phyloP scores from a whole-genome alignment of 2,888 invertebrate species.

The Lysandra coridon region DNA sequence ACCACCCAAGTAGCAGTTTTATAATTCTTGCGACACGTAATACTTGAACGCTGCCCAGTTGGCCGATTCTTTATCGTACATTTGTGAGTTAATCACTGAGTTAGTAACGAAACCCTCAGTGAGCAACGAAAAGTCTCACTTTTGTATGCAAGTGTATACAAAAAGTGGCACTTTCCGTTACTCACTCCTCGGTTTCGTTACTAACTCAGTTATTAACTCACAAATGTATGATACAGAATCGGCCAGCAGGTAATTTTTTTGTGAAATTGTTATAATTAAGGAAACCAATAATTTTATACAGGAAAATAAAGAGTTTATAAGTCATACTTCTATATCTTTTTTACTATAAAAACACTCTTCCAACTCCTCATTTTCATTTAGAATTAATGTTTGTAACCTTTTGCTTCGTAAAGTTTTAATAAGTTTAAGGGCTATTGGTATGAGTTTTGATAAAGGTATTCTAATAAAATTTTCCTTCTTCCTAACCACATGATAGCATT shows the following conservation, averaged over 20 bases:
- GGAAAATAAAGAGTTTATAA: background rate
- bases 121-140: no score
- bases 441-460: constrained; percentile 50
- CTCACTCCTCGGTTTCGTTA: no score
- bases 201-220: no score
- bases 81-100: no score
- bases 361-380: constrained; percentile 53
- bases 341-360: constrained; percentile 45
- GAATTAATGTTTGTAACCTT: constrained; percentile 53
- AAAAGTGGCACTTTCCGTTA: no score
- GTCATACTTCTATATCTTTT: constrained; percentile 28
- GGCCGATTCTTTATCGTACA: no score
- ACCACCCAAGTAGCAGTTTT: background rate
- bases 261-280: background rate
- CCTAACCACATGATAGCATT: constrained; percentile 42
- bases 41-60: background rate
- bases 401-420: constrained; percentile 45
- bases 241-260: background rate
- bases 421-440: constrained; percentile 48
- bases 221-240: no score
- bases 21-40: background rate
- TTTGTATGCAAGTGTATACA: no score
- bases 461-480: constrained; percentile 46
- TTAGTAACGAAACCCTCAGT: no score
- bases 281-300: background rate